Evolutionary conservation across 2,113 vertebrate species (phyloP), one percentile per base, ranked within the genome.

Genomic region (Phrynosoma platyrhinos): DNA sequence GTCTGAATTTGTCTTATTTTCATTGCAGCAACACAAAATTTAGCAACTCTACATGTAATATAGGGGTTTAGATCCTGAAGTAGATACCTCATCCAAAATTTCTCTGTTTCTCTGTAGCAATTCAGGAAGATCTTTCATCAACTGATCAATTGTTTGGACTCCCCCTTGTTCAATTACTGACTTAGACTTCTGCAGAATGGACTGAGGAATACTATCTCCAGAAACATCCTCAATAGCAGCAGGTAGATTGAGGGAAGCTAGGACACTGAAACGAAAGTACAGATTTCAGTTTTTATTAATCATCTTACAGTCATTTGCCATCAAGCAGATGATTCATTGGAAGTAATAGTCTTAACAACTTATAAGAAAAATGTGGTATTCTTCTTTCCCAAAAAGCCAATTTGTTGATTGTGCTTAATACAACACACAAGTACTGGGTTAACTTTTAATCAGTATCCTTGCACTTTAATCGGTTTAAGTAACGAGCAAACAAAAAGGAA

Each of bases 191-290:
- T 98, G 98, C 92, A 98, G 92, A 93, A 99, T 99, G 88, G 99
- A 99, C 93, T 98, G 98, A 93, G 99, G 99, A 91, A 99, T 96
- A 0, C 98, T 98, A 92, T 99, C 98, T 79, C 99, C 99, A 84
- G 99, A 99, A 40, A 99, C 95, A 72, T 99, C 99, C 96, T 99
- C 99, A 1, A 99, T 97, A 64, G 99, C 99, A 87, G 99, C 99
- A 75, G 99, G 99, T 89, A 99, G 98, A 94, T 99, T 99, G 75
- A 99, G 97, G 64, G 99, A 99, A 4, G 99, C 99, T 96, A 99
- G 95, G 47, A 99, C 98, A 86, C 98, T 99, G 91, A 53, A 86
- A 92, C 80, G 81, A 66, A 16, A 92, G 0, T 1, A 79, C 58
- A 68, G 78, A 89, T 21, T 42, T 82, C 12, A 90, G 42, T 30